Base-by-base conservation (phyloP, 1,140 invertebrate species). In the Monochamus saltuarius region DNA sequence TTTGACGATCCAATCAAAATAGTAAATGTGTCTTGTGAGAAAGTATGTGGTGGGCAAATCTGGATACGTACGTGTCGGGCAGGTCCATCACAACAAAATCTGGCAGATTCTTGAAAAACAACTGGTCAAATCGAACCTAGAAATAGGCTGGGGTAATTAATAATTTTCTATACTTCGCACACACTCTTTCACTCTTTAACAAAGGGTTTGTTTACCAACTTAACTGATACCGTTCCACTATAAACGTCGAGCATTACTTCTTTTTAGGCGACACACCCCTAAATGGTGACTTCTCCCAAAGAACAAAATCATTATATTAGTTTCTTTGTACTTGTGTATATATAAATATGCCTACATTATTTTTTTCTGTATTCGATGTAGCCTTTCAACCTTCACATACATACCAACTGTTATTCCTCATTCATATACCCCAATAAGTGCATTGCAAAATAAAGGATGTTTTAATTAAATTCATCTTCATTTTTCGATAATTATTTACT, bases 71-170 rank as follows among this genome's bases (percentile, higher is more conserved):
- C 75, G 69, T 75, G 73, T 57, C 51, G 45, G 40, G 45, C 14
- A 38, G 66, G 47, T 61, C 71, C 64, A 66, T 66, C 61, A 65
- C 59, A 59, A 64, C 50, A 68, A 59, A 56, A 56, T 40, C 63
- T 61, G 61, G 66, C 55, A 62, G 62, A 63, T 65, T 67, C 68
- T 71, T 69, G 68, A 65, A 67, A 72, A 63, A 67, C 61, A 67
- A 71, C 62, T 65, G 59, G 65, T 63, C 64, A 67, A 63, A 74
- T 73, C 69, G 75, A 73, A 77, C 75, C 75, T 77, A 77, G 74
- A 77, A 77, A 77, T 77, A 77, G 67, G 72, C 79, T 80, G 78
- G 79, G 79, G 79, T 77, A 75, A 80, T 81, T 81, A 80, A 79
- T 80, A 79, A 76, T 78, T 79, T 78, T 78, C 73, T 77, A 69